Conservation (phyloP, 2,888 invertebrate genomes). For the Steinernema scapterisci region DNA sequence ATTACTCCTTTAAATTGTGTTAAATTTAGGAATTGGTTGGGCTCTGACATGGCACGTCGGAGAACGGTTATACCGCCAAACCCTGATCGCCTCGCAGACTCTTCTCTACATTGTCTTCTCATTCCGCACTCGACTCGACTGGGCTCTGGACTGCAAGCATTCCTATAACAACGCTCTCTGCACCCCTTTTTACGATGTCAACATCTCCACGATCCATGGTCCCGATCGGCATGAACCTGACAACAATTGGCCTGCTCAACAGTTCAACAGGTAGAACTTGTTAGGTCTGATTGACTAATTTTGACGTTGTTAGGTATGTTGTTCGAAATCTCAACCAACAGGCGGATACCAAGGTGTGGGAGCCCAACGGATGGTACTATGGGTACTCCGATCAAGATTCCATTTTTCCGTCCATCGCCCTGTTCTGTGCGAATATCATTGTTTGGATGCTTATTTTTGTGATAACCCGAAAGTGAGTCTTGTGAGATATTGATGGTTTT, state of each 20-base stretch:
- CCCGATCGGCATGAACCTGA: slow-evolving; percentile 44
- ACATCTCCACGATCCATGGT: slow-evolving; percentile 35
- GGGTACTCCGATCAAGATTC: slow-evolving; percentile 6
- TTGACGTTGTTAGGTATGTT: neutral
- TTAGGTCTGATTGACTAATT: neutral
- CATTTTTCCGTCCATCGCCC: neutral
- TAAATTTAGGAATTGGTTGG: slow-evolving; percentile 51
- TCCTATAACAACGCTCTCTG: slow-evolving; percentile 39
- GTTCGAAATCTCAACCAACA: neutral
- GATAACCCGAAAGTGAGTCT: neutral
- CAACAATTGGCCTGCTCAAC: slow-evolving; percentile 57
- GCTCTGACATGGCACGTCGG: slow-evolving; percentile 51
- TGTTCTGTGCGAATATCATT: slow-evolving; percentile 18
- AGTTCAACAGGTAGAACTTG: slow-evolving; percentile 54
- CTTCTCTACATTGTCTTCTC: slow-evolving; percentile 49
- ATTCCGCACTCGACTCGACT: slow-evolving; percentile 40
- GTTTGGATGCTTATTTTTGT: slow-evolving; percentile 11
- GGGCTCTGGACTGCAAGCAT: slow-evolving; percentile 46
- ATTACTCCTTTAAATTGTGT: too few relatives aligned
- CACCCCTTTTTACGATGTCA: slow-evolving; percentile 38
- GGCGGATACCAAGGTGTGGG: neutral
- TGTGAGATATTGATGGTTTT: too few relatives aligned
- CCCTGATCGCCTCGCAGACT: slow-evolving; percentile 43
- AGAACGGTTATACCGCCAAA: slow-evolving; percentile 46
- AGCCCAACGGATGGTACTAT: slow-evolving; percentile 14